These are phyloP conservation scores for Cephalophus harveyi DNA, from an alignment of 2,113 vertebrate species.

Conservation along the genomic window DNA sequence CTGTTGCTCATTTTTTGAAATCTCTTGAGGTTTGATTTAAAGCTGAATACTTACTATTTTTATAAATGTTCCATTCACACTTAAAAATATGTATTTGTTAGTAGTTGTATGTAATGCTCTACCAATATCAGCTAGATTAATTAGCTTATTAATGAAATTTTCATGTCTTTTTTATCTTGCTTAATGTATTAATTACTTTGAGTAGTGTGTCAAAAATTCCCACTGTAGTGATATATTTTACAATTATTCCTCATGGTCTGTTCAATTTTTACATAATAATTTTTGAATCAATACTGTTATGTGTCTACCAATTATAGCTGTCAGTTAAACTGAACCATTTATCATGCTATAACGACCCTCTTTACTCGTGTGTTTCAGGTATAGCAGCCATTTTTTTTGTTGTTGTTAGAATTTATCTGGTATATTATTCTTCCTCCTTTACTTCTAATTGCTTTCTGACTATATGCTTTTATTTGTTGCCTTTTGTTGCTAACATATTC, in stretches of 20 bases:
- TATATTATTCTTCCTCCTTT: background rate
- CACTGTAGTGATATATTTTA: background rate
- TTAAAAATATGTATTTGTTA: background rate
- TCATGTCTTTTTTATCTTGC: background rate
- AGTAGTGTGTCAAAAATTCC: background rate
- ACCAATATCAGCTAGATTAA: background rate
- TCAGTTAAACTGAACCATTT: background rate
- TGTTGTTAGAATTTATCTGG: background rate
- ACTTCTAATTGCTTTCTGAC: background rate
- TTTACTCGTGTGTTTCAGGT: background rate
- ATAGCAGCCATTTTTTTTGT: background rate
- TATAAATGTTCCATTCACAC: background rate
- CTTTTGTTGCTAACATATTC: background rate
- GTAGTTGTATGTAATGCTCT: background rate
- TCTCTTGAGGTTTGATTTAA: background rate
- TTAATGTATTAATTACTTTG: slow-evolving; percentile 27
- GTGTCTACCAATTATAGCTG: background rate
- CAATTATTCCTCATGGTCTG: background rate
- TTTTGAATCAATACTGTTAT: slow-evolving; percentile 14
- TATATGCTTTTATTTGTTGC: background rate
- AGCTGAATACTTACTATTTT: background rate
- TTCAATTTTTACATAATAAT: slow-evolving; percentile 30
- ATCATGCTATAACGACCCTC: background rate
- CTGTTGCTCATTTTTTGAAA: background rate
- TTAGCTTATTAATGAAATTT: slow-evolving; percentile 6